A percentile compares a stretch with the other conserved stretches of the same genome.
Evolutionary conservation across 2,113 vertebrate species (phyloP).

Genomic region (Pseudolaguvia tuberculata): DNA sequence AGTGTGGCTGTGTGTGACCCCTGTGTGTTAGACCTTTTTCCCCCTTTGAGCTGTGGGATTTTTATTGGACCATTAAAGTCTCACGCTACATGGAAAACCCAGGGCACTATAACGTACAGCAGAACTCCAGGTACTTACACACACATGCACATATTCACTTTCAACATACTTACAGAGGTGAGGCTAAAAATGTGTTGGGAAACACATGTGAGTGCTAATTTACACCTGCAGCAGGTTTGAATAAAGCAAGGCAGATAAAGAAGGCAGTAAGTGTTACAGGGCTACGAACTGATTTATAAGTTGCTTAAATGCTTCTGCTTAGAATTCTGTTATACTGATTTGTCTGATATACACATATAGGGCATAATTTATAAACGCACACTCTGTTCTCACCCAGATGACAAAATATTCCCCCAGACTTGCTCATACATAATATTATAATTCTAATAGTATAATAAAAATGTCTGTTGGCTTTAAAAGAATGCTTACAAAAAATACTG

Average conservation of each 20-base stretch:
- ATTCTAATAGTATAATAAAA: too few relatives aligned
- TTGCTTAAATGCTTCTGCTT: too few relatives aligned
- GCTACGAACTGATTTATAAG: too few relatives aligned
- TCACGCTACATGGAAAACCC: constrained; percentile 31
- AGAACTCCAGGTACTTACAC: constrained; percentile 2
- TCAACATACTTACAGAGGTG: constrained; percentile 1
- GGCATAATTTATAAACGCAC: too few relatives aligned
- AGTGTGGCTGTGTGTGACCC: not conserved
- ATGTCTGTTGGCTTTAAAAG: too few relatives aligned
- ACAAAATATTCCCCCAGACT: too few relatives aligned
- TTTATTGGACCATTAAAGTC: constrained; percentile 42
- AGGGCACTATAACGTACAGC: constrained; percentile 13
- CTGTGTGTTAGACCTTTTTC: constrained; percentile 11
- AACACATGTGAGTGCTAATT: not conserved
- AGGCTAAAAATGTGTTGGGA: not conserved
- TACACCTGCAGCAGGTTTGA: not conserved
- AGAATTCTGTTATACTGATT: too few relatives aligned
- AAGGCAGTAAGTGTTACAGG: not conserved
- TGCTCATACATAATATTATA: too few relatives aligned
- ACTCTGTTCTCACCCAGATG: too few relatives aligned
- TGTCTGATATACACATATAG: too few relatives aligned
- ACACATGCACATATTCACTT: not conserved
- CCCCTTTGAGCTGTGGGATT: constrained; percentile 14
- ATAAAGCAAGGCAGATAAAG: not conserved
- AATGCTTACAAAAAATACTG: not conserved